phyloP scores from a whole-genome alignment of 2,888 invertebrate species.

The Molorchus minor region DNA sequence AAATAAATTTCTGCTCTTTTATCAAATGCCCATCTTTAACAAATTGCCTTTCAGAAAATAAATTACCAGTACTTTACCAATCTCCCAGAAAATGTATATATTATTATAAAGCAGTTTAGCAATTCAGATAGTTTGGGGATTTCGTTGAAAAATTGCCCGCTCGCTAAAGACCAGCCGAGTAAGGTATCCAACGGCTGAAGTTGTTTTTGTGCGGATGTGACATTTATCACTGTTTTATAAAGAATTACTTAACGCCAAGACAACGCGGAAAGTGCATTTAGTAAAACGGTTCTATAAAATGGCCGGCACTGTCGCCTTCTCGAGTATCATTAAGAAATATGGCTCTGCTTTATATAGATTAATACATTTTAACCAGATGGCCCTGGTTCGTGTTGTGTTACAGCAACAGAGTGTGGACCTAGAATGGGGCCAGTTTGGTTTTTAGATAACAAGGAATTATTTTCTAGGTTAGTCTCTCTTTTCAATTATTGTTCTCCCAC shows the following conservation, averaged over 20 bases:
- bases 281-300: conserved; percentile 41
- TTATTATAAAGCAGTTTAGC: conserved; percentile 22
- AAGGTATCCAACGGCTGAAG: conserved; percentile 30
- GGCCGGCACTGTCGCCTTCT: conserved; percentile 29
- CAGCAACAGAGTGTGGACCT: no score
- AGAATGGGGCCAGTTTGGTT: no score
- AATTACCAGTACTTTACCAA: conserved; percentile 1
- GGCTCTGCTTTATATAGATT: conserved; percentile 40
- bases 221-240: conserved; percentile 49
- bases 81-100: conserved; percentile 17
- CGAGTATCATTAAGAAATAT: conserved; percentile 42
- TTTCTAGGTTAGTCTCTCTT: no score
- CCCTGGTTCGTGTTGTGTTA: no score
- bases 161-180: conserved; percentile 22
- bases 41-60: not conserved
- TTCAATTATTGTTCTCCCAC: no score
- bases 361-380: conserved; percentile 28
- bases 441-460: no score
- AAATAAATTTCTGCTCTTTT: no score
- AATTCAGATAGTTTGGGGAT: conserved; percentile 19
- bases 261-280: conserved; percentile 48
- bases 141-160: conserved; percentile 13
- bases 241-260: conserved; percentile 46
- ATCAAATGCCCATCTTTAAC: no score
- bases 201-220: conserved; percentile 35